Evolutionary conservation across 2,888 invertebrate species (phyloP).

Genomic region (Amaurobius ferox): DNA sequence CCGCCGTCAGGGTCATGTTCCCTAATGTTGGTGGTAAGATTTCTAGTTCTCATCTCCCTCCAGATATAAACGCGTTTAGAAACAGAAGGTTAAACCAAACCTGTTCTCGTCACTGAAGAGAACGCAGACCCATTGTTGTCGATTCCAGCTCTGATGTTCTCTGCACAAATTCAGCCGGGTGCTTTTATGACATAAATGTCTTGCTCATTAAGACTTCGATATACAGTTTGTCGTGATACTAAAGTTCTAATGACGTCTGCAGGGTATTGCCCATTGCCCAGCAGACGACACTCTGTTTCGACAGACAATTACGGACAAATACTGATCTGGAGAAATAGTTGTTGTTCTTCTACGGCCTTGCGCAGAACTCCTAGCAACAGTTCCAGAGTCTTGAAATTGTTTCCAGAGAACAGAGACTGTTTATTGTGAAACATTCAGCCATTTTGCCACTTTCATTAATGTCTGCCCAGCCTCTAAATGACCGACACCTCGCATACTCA

Average conservation of each 20-base stretch:
- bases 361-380: neutral
- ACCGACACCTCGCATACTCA: too few relatives aligned
- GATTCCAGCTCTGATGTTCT: too few relatives aligned
- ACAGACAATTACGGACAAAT: constrained; percentile 2
- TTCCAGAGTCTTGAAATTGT: constrained; percentile 9
- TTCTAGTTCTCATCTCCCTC: too few relatives aligned
- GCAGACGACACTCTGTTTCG: neutral
- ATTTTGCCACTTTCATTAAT: neutral
- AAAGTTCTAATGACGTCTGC: neutral
- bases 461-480: neutral
- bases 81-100: too few relatives aligned
- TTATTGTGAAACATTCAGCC: neutral
- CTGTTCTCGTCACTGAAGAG: too few relatives aligned
- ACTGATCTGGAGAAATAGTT: neutral
- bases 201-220: neutral
- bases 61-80: too few relatives aligned
- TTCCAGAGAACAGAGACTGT: neutral
- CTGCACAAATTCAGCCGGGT: too few relatives aligned
- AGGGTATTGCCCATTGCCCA: neutral
- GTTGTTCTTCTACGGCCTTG: constrained; percentile 1
- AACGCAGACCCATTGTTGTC: too few relatives aligned
- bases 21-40: too few relatives aligned
- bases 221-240: neutral
- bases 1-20: too few relatives aligned
- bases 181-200: neutral